phyloP scores from a whole-genome alignment of 2,113 vertebrate genomes.

The Pluvialis apricaria region DNA sequence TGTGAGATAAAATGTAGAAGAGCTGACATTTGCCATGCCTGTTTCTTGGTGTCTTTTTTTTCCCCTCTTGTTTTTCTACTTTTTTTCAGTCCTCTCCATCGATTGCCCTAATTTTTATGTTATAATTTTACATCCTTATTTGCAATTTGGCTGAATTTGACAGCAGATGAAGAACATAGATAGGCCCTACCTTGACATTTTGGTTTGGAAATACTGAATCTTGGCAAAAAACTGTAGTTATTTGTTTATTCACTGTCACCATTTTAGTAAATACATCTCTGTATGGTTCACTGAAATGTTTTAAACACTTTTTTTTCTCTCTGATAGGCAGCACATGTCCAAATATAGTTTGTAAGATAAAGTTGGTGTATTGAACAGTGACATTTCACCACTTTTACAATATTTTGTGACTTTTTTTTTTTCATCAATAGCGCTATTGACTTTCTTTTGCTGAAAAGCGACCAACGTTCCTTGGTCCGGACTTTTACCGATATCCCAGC shows the following conservation, averaged over 20 bases:
- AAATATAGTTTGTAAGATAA: background rate
- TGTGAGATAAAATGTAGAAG: background rate
- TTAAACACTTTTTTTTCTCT: background rate
- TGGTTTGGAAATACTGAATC: background rate
- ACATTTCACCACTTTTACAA: background rate
- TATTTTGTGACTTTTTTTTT: background rate
- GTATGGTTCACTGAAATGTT: background rate
- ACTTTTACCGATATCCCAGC: background rate
- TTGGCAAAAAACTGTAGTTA: background rate
- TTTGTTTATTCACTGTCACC: background rate
- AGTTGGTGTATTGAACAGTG: background rate
- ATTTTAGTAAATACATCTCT: background rate
- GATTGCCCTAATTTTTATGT: background rate
- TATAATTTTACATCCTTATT: background rate
- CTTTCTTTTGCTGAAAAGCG: background rate
- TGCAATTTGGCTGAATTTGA: background rate
- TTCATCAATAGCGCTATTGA: background rate
- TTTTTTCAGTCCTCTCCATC: background rate
- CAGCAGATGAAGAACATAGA: background rate
- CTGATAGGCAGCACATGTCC: background rate
- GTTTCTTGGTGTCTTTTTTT: background rate
- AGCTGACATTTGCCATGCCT: background rate
- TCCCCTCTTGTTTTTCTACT: background rate
- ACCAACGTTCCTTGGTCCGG: background rate
- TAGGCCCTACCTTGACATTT: background rate